These are phyloP conservation scores for Calliphora vomitoria DNA, from an alignment of 2,888 invertebrate species.

Conservation along the genomic window DNA sequence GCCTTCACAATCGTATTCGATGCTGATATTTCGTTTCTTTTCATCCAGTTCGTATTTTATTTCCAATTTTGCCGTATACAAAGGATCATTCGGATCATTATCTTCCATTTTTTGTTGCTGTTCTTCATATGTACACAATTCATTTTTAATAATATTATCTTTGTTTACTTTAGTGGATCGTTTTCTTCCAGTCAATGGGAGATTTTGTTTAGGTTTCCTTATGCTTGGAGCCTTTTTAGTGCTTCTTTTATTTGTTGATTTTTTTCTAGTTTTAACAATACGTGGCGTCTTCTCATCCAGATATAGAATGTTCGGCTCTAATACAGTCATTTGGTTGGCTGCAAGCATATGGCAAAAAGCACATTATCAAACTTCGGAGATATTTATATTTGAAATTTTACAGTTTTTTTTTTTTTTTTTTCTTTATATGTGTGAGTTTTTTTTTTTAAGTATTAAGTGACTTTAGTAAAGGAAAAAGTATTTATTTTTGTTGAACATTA, in stretches of 20 bases:
- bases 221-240: slow-evolving; percentile 39
- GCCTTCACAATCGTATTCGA: not conserved
- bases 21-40: slow-evolving; percentile 2
- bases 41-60: no score
- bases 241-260: slow-evolving; percentile 27
- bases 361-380: slow-evolving; percentile 66
- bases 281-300: slow-evolving; percentile 66
- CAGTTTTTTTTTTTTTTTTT: slow-evolving; percentile 25
- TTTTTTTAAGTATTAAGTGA: no score
- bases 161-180: slow-evolving; percentile 44
- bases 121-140: slow-evolving; percentile 26
- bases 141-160: slow-evolving; percentile 35
- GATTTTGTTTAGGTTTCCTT: slow-evolving; percentile 30
- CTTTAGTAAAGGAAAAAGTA: no score
- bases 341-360: slow-evolving; percentile 61
- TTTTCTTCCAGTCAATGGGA: not conserved
- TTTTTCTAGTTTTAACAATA: slow-evolving; percentile 49
- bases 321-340: slow-evolving; percentile 61
- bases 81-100: slow-evolving; percentile 42
- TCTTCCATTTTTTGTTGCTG: slow-evolving; percentile 26
- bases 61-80: slow-evolving; percentile 61
- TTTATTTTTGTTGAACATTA: no score
- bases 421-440: not conserved
- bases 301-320: slow-evolving; percentile 66
- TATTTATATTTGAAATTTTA: slow-evolving; percentile 38